Percentiles rank a stretch among this genome's conserved stretches.
phyloP scores from a whole-genome alignment of 2,888 invertebrate genomes.

The Eupithecia subumbrata region DNA sequence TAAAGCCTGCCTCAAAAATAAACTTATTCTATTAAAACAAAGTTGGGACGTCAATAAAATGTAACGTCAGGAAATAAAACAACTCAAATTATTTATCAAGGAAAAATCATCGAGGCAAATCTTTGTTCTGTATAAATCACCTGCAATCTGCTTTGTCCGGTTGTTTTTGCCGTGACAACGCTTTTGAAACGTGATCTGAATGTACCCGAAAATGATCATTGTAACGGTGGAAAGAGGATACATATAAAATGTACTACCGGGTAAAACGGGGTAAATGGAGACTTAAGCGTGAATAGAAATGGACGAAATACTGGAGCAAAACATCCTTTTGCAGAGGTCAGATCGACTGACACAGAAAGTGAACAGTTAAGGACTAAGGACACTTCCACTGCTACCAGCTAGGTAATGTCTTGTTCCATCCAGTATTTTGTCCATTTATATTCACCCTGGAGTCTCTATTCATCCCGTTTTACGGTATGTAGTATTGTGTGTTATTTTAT shows the following conservation, averaged over 20 bases:
- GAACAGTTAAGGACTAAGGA: too few species aligned
- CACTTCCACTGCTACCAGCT: too few species aligned
- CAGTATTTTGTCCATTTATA: too few species aligned
- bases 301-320: too few species aligned
- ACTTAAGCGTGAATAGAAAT: too few species aligned
- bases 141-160: slow-evolving; percentile 69
- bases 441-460: too few species aligned
- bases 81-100: not conserved
- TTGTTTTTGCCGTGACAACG: slow-evolving; percentile 70
- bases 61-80: slow-evolving; percentile 1
- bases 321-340: too few species aligned
- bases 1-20: not conserved
- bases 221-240: not conserved
- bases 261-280: too few species aligned
- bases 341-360: too few species aligned
- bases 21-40: not conserved
- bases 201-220: slow-evolving; percentile 29
- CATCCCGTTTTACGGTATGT: too few species aligned
- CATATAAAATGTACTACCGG: too few species aligned
- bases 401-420: too few species aligned
- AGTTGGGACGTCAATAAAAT: not conserved
- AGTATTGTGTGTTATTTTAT: not conserved
- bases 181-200: slow-evolving; percentile 76
- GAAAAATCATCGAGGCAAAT: not conserved
- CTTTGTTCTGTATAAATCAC: slow-evolving; percentile 10